A percentile compares a stretch with the other conserved stretches of the same genome.
These are phyloP conservation scores for Isurus oxyrinchus DNA, from an alignment of 2,113 vertebrate genomes.

Conservation along the genomic window DNA sequence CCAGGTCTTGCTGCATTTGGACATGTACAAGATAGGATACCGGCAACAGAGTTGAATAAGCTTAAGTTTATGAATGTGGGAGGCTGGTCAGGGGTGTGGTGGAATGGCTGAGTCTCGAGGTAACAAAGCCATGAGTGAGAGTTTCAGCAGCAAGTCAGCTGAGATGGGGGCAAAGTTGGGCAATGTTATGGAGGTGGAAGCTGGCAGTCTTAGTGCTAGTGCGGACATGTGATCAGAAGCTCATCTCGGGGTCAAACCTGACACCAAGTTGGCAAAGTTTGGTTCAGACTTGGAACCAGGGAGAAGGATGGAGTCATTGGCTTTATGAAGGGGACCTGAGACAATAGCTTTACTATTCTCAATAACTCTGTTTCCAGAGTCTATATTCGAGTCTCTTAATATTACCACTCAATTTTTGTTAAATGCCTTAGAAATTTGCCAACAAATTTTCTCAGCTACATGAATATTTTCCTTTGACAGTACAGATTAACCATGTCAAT, in stretches of 20 bases:
- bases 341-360: neutral
- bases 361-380: too few species aligned
- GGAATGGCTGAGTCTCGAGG: neutral
- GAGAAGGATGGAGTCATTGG: neutral
- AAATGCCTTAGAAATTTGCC: too few species aligned
- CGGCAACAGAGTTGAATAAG: neutral
- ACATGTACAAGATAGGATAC: neutral
- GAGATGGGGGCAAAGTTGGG: neutral
- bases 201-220: neutral
- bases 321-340: neutral
- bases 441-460: too few species aligned
- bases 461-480: too few species aligned
- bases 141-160: neutral
- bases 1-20: too few species aligned
- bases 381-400: too few species aligned
- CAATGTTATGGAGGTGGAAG: neutral
- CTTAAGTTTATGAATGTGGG: neutral
- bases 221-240: neutral
- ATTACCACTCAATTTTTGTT: too few species aligned
- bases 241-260: neutral
- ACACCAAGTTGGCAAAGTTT: neutral
- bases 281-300: neutral
- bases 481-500: too few species aligned
- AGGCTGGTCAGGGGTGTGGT: neutral
- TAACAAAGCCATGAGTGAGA: too few species aligned